Percentiles rank a stretch among this genome's conserved stretches.
phyloP scores from a whole-genome alignment of 2,888 invertebrate species.

The Lithosia quadra region DNA sequence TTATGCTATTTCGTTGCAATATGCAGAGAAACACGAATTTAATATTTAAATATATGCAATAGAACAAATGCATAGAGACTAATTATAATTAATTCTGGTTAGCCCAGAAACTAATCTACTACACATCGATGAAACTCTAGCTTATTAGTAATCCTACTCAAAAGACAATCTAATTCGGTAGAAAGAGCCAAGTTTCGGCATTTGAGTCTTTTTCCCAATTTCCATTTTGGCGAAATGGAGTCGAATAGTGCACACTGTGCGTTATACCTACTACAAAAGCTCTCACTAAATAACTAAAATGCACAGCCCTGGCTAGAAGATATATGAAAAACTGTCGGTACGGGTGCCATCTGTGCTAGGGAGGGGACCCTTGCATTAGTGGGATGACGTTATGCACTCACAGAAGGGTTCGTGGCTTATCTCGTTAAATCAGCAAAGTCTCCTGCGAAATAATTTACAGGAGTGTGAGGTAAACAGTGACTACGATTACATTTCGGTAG shows the following conservation, averaged over 20 bases:
- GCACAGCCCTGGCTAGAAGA: slow-evolving; percentile 62
- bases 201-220: not conserved
- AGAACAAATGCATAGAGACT: not conserved
- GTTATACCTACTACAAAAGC: not conserved
- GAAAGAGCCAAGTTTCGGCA: not conserved
- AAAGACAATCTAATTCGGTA: not conserved
- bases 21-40: not conserved
- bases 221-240: not conserved
- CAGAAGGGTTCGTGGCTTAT: slow-evolving; percentile 81
- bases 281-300: not conserved
- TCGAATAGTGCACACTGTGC: not conserved
- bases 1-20: not conserved
- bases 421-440: slow-evolving; percentile 76
- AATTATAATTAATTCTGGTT: not conserved
- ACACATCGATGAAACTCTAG: not conserved
- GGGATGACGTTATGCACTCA: slow-evolving; percentile 86
- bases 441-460: slow-evolving; percentile 73
- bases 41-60: not conserved
- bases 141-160: not conserved
- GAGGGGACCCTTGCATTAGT: slow-evolving; percentile 82
- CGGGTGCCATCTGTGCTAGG: slow-evolving; percentile 83
- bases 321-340: slow-evolving; percentile 79
- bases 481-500: slow-evolving; percentile 58
- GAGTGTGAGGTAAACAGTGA: slow-evolving; percentile 57
- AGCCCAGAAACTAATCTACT: not conserved